Evolutionary conservation across 1,140 invertebrate species (phyloP).

Genomic region (Drosophila busckii): DNA sequence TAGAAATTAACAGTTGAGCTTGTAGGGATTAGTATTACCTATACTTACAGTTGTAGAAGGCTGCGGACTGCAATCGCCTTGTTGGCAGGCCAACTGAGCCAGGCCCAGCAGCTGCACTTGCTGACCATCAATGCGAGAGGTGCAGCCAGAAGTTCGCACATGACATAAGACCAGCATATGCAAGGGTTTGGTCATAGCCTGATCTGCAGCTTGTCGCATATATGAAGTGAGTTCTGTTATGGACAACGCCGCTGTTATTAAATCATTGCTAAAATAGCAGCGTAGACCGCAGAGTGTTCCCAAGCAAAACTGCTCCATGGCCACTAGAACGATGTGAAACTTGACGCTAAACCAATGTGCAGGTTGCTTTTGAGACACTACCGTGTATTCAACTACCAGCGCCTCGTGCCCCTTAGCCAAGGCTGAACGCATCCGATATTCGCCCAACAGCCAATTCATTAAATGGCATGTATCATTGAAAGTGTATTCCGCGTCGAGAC

Average conservation of each 20-base stretch:
- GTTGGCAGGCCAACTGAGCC: slow-evolving; percentile 25
- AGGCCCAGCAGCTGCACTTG: slow-evolving; percentile 28
- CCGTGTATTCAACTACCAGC: slow-evolving; percentile 33
- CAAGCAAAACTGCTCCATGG: slow-evolving; percentile 28
- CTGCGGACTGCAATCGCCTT: not conserved
- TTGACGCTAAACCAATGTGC: slow-evolving; percentile 17
- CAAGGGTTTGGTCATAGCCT: not conserved
- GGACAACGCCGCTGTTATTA: slow-evolving; percentile 10
- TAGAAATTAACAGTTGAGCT: too few species aligned
- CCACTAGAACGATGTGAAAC: slow-evolving; percentile 32
- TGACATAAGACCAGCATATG: slow-evolving; percentile 28
- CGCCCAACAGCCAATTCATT: slow-evolving; percentile 34
- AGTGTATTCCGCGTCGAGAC: slow-evolving; percentile 10
- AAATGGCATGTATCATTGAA: slow-evolving; percentile 17
- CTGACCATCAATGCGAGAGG: slow-evolving; percentile 22
- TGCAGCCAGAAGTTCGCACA: slow-evolving; percentile 8
- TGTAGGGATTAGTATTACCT: too few species aligned
- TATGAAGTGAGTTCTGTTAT: slow-evolving; percentile 27
- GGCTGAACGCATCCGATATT: slow-evolving; percentile 27
- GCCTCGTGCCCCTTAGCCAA: slow-evolving; percentile 32
- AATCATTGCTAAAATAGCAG: slow-evolving; percentile 29
- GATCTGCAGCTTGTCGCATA: slow-evolving; percentile 13
- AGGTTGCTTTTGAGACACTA: slow-evolving; percentile 5
- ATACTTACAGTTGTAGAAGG: slow-evolving; percentile 1
- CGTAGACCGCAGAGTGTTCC: slow-evolving; percentile 17